Conservation (phyloP, 2,888 invertebrate species). For the Dasysyrphus albostriatus region DNA sequence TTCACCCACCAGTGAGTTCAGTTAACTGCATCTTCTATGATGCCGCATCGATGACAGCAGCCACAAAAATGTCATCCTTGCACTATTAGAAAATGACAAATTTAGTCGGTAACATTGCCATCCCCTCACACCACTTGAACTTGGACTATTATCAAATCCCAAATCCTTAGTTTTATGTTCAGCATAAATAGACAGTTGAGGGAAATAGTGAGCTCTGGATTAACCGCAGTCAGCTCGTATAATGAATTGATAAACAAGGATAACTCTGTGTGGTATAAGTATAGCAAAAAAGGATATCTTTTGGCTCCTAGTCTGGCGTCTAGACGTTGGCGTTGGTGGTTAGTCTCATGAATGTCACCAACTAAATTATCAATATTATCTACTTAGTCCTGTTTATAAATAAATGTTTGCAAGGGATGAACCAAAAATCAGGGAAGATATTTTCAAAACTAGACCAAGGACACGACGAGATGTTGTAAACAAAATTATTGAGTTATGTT, state of each 20-base stretch:
- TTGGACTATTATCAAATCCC: background rate
- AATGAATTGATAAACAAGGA: slow-evolving; percentile 71
- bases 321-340: slow-evolving; percentile 60
- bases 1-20: slow-evolving; percentile 55
- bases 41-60: slow-evolving; percentile 66
- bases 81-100: slow-evolving; percentile 69
- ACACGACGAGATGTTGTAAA: slow-evolving; percentile 63
- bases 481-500: slow-evolving; percentile 45
- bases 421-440: background rate
- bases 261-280: slow-evolving; percentile 54
- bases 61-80: slow-evolving; percentile 66
- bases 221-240: slow-evolving; percentile 61
- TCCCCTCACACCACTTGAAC: slow-evolving; percentile 61
- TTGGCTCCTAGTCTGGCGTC: slow-evolving; percentile 75
- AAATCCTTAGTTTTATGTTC: slow-evolving; percentile 42
- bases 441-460: slow-evolving; percentile 65
- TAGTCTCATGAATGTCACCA: slow-evolving; percentile 68
- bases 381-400: slow-evolving; percentile 24
- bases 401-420: slow-evolving; percentile 10
- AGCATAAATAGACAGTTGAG: background rate
- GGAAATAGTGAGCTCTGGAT: slow-evolving; percentile 40
- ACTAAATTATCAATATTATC: slow-evolving; percentile 60
- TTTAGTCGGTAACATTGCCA: slow-evolving; percentile 45
- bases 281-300: slow-evolving; percentile 49
- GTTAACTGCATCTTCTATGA: slow-evolving; percentile 32